Evolutionary conservation across 2,797 vertebrate species (phyloP), one percentile per base, ranked within the genome.

Genomic region (Brachymystax lenok): DNA sequence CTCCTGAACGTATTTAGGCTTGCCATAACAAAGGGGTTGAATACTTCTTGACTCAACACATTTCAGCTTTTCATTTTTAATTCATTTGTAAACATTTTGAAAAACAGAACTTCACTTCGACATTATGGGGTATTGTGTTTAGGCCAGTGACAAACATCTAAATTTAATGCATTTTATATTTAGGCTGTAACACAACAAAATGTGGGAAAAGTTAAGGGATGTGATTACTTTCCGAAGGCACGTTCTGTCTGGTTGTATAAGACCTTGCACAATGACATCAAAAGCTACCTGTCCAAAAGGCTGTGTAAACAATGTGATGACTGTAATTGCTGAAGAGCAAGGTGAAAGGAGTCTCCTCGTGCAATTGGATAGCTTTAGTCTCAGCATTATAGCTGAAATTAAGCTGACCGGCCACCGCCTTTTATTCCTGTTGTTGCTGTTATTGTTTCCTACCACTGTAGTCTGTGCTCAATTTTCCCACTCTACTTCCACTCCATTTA

Each of bases 221-320:
- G 40, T 12, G 40, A 46, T 46, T 46, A 46, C 2, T 46, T 46
- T 46, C 40, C 1, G 40, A 46, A 13, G 40, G 40, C 40, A 46
- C 40, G 13, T 46, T 46, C 10, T 46, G 40, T 46, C 14, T 54
- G 50, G 24, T 56, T 72, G 50, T 54, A 54, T 72, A 54, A 17
- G 3, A 30, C 27, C 17, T 73, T 28, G 2, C 27, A 59, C 51
- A 73, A 73, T 33, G 40, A 73, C 71, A 73, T n/a, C 71, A 54
- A 33, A 52, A 33, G 64, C 28, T 28, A 66, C 28, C 28, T 67
- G 16, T 27, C 3, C 63, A 54, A 52, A 10, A 30, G 51, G 24
- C 54, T 56, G 6, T 27, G 27, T 71, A 71, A 71, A 24, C 27
- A 27, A 71, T 5, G 16, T 35, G 8, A 27, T 71, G 69, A 71